Evolutionary conservation across 2,888 invertebrate genomes (phyloP), one percentile per base, ranked within the genome.

Genomic region (Scelioninae gen. 2): DNA sequence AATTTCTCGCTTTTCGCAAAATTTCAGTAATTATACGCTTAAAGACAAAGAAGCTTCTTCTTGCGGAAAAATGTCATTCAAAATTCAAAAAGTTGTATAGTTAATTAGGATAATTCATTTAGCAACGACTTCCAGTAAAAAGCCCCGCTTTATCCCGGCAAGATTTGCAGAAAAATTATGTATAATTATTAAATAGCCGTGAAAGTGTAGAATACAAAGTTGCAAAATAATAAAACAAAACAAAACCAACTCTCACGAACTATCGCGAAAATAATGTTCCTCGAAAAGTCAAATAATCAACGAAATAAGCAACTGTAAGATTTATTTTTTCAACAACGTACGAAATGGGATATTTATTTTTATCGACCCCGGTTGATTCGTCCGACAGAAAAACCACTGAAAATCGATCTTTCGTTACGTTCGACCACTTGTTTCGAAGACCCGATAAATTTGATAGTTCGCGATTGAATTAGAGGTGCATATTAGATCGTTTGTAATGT

Each of bases 181-280:
- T 64, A 64, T 58, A 71, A 70, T 61, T 55, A 65, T 45, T 53
- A 65, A 52, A 55, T 72, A 72, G 65, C 41, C 61, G 53, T 72
- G 65, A 61, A 65, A 65, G 53, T 37, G 58, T 72, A 72, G 55
- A 55, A 43, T 7, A 50, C 16, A 50, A 57, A 48, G 46, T 71
- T 60, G 60, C 60, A 52, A 53, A n/a, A 43, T 60, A 63, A 55
- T 53, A 53, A 69, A 41, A 15, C 13, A 45, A 28, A 31, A 48
- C 3, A 41, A 50, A 46, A 25, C 13, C 43, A 65, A 46, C 65
- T 53, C 60, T 71, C 71, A 57, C 46, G 71, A 70, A 70, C 63
- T 63, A 70, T 70, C 70, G 35, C 55, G 41, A 63, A 67, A 71
- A 65, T 46, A 71, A 60, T 71, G 71, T 71, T 71, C 71, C 71